Evolutionary conservation across 2,797 vertebrate genomes (phyloP), one percentile per base, ranked within the genome.

Genomic region (Clamator glandarius): DNA sequence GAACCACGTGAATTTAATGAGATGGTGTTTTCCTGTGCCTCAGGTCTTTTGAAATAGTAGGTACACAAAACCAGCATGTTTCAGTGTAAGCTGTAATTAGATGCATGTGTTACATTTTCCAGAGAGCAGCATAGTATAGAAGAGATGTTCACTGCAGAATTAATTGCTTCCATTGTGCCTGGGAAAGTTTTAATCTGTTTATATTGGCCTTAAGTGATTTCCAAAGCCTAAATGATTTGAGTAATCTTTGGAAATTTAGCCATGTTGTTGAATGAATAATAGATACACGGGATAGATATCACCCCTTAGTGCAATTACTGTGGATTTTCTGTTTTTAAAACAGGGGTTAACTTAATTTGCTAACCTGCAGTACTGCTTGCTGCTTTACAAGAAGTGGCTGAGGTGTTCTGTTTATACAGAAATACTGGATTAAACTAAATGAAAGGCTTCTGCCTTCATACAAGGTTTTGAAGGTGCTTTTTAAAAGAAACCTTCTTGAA

Each of bases 161-260:
- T 86, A 88, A 81, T 85, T 68, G 68, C 23, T 66, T 66, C 35
- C 29, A 28, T 44, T 58, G 54, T 0, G 0, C 50, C 42, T 87
- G 69, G 72, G 46, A 84, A 89, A 83, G 42, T 15, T 87, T 18
- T 62, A 72, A 64, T 85, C 42, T 92, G 87, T 95, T 94, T 92
- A 72, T 25, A 8, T 85, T 92, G 46, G 55, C 73, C 6, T 79
- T 39, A 77, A 80, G 39, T 83, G n/a, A 36, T 87, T 93, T 87
- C 75, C 72, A 87, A 87, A 89, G 78, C 41, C 46, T 58, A 54
- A 74, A 75, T 62, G 3, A 52, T 92, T 93, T 52, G 55, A 75
- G 31, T 75, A 87, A 93, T 89, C 58, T 54, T 74, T 51, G 18
- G 29, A 89, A 87, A 83, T 89, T 84, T 85, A 68, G 21, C 70